These are phyloP conservation scores for Chrysaora quinquecirrha DNA, from an alignment of 30 jellyfish, hydroid and myxozoan species.

Conservation along the genomic window DNA sequence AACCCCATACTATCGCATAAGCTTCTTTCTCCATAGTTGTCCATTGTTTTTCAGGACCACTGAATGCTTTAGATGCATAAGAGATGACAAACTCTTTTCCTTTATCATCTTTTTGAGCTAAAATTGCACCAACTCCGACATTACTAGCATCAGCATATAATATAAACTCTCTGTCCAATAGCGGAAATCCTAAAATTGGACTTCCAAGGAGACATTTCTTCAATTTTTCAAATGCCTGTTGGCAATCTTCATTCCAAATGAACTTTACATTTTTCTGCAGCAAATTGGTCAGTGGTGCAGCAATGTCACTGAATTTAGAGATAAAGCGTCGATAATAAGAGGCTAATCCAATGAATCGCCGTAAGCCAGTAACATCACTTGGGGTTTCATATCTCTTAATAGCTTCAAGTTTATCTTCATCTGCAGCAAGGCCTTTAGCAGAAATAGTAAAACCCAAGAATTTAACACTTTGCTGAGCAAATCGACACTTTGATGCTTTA, in stretches of 20 bases:
- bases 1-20: neutral
- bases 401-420: no score
- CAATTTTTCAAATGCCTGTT: constrained; percentile 2
- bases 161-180: neutral
- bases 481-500: no score
- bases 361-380: no score
- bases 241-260: neutral
- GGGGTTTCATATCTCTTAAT: no score
- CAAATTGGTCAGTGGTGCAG: neutral
- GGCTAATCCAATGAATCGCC: neutral
- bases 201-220: neutral
- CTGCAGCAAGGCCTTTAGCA: no score
- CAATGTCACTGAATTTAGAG: neutral
- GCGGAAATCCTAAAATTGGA: constrained; percentile 1
- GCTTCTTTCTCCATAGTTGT: constrained; percentile 15
- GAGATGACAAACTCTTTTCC: neutral
- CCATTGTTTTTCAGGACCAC: neutral
- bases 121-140: constrained; percentile 1
- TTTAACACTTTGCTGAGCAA: no score
- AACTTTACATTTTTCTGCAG: neutral
- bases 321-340: constrained; percentile 14
- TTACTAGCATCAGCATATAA: constrained; percentile 3
- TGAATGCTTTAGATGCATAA: neutral
- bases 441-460: no score
- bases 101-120: neutral